Base-by-base conservation (phyloP, 2,888 invertebrate genomes). In the Hemistola chrysoprasaria region DNA sequence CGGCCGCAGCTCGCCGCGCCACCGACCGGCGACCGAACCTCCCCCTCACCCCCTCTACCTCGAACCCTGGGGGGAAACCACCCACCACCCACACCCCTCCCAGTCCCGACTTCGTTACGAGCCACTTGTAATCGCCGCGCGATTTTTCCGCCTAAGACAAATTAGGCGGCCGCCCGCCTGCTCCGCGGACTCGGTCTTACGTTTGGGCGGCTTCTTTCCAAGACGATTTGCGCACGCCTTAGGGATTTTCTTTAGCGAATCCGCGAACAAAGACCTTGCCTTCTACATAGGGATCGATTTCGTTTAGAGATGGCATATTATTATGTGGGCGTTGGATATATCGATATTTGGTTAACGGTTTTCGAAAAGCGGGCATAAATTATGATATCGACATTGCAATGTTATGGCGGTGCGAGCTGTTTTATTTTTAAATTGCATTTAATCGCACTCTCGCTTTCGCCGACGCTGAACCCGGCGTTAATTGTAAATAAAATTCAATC, bases 61-160 rank as follows among this genome's bases (percentile, higher is more conserved):
- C 57, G 44, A 53, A 62, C 49, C 54, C 50, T 57, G n/a, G n/a
- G n/a, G n/a, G n/a, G n/a, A n/a, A n/a, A n/a, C 11, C 22, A 39
- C 54, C 59, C 57, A 45, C 31, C 59, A 53, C 45, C 32, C 55
- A 53, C 62, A 45, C 53, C 53, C 65, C 50, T 73, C 65, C 65
- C 65, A 65, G 62, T 63, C 62, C 77, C 84, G 85, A 85, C 86
- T 88, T 88, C 87, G 87, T 88, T 88, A 87, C 84, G 85, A 85
- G 84, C 85, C 86, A 88, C 87, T 87, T 87, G 87, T 87, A 85
- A 87, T 86, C 81, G 82, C 82, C 79, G 74, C 75, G 79, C 84
- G 84, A 86, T 88, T 88, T 87, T 88, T 87, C 86, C 86, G 86
- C 85, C 87, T 86, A 84, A 88, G 87, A 87, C 82, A 84, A 87